Conservation (phyloP, 1,140 invertebrate species). For the Lerema accius region DNA sequence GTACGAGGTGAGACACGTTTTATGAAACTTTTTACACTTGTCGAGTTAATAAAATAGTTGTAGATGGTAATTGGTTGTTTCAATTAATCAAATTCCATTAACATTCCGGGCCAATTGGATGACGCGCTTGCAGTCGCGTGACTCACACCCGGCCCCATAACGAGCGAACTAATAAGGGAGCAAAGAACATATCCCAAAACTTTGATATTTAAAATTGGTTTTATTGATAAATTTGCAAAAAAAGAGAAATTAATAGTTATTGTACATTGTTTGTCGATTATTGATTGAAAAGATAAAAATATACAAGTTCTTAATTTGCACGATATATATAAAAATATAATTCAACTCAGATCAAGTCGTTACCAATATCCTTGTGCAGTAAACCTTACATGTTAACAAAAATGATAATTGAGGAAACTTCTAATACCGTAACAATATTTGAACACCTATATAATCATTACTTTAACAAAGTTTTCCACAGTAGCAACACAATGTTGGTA, state of each 20-base stretch:
- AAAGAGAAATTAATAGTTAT: constrained; percentile 76
- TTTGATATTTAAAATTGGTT: constrained; percentile 80
- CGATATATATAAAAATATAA: constrained; percentile 81
- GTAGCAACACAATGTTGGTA: constrained; percentile 75
- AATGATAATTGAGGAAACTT: constrained; percentile 75
- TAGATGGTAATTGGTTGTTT: constrained; percentile 71
- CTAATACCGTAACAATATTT: constrained; percentile 80
- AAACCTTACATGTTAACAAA: constrained; percentile 74
- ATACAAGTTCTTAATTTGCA: constrained; percentile 79
- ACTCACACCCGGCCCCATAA: constrained; percentile 46
- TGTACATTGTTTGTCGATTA: constrained; percentile 75
- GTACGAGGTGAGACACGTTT: constrained; percentile 60
- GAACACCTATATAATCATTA: constrained; percentile 79
- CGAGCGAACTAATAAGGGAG: constrained; percentile 13
- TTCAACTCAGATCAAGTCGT: constrained; percentile 80
- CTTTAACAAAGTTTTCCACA: constrained; percentile 75
- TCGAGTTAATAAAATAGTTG: constrained; percentile 72
- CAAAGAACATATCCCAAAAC: constrained; percentile 56
- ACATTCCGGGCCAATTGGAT: constrained; percentile 71
- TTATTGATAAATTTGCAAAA: constrained; percentile 82
- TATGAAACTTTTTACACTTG: constrained; percentile 53
- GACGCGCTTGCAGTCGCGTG: constrained; percentile 46
- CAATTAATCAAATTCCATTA: constrained; percentile 77
- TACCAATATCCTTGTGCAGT: constrained; percentile 82
- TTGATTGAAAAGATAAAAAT: constrained; percentile 81